These are phyloP conservation scores for Ecliptopera silaceata DNA, from an alignment of 2,888 invertebrate species.

Conservation along the genomic window DNA sequence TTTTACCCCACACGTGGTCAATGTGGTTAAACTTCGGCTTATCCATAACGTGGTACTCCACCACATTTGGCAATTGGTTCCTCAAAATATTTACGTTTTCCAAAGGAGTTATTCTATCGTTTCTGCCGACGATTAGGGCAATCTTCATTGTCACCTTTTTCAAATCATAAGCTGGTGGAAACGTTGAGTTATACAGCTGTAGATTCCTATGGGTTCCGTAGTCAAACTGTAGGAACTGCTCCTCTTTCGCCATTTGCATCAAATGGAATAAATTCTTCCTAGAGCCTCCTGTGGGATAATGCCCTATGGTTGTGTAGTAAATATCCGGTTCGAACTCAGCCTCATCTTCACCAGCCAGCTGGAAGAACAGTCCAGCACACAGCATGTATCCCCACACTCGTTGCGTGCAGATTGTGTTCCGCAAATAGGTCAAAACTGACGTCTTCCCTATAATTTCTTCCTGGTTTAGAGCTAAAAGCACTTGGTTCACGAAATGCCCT, in stretches of 20 bases:
- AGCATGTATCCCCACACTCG: slow-evolving; percentile 21
- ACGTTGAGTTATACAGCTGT: slow-evolving; percentile 10
- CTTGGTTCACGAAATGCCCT: slow-evolving; percentile 11
- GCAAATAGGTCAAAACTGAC: slow-evolving; percentile 13
- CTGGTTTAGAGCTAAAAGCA: slow-evolving; percentile 10
- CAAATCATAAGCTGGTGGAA: slow-evolving; percentile 23
- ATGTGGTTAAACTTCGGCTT: slow-evolving; percentile 47
- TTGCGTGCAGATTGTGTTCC: slow-evolving; percentile 15
- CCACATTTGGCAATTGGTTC: slow-evolving; percentile 45
- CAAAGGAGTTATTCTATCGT: slow-evolving; percentile 75
- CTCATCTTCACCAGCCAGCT: slow-evolving; percentile 71
- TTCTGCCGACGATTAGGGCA: slow-evolving; percentile 70
- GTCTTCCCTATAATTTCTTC: slow-evolving; percentile 24
- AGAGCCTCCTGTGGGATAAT: slow-evolving; percentile 48
- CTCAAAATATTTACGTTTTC: slow-evolving; percentile 37
- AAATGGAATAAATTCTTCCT: slow-evolving; percentile 44
- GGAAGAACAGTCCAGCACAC: slow-evolving; percentile 24
- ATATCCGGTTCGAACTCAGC: slow-evolving; percentile 77
- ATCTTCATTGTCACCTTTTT: slow-evolving; percentile 44
- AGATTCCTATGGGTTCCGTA: slow-evolving; percentile 20
- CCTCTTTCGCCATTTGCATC: slow-evolving; percentile 26
- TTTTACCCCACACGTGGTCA: slow-evolving; percentile 47
- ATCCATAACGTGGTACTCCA: slow-evolving; percentile 40
- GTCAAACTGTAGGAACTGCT: slow-evolving; percentile 22
- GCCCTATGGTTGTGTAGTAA: slow-evolving; percentile 38